Evolutionary conservation across 2,113 vertebrate species (phyloP).

Genomic region (Stigmatopora nigra): DNA sequence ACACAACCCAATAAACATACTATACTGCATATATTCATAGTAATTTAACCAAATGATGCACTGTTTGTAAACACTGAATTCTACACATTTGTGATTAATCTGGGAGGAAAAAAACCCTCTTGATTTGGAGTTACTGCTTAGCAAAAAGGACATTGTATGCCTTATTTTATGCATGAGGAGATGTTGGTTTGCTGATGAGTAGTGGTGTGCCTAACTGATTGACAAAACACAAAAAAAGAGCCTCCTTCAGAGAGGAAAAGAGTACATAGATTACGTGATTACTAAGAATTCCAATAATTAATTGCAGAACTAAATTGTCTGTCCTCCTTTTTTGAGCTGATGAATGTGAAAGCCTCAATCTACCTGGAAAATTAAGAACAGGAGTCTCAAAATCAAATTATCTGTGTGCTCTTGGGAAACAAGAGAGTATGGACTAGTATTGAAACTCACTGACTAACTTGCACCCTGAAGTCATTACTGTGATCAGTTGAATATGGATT

Average conservation of each 20-base stretch:
- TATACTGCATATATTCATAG: no score
- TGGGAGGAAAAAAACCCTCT: constrained; percentile 21
- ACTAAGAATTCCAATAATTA: not conserved
- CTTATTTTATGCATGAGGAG: constrained; percentile 61
- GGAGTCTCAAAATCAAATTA: no score
- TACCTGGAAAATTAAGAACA: not conserved
- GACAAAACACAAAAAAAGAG: constrained; percentile 31
- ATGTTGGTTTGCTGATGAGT: constrained; percentile 39
- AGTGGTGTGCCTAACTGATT: constrained; percentile 40
- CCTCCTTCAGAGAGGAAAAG: constrained; percentile 37
- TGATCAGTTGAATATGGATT: not conserved
- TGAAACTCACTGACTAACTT: not conserved
- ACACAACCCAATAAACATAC: not conserved
- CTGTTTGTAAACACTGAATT: not conserved
- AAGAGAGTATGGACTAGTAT: not conserved
- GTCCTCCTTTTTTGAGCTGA: no score
- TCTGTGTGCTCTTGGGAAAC: no score
- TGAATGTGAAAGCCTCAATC: no score
- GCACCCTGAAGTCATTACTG: constrained; percentile 1
- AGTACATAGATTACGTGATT: constrained; percentile 48
- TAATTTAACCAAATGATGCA: not conserved
- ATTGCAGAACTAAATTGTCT: no score
- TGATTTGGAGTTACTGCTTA: constrained; percentile 18
- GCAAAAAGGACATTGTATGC: constrained; percentile 37
- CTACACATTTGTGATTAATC: constrained; percentile 14